phyloP scores from a whole-genome alignment of 2,888 invertebrate genomes.

The Capitulum mitella region DNA sequence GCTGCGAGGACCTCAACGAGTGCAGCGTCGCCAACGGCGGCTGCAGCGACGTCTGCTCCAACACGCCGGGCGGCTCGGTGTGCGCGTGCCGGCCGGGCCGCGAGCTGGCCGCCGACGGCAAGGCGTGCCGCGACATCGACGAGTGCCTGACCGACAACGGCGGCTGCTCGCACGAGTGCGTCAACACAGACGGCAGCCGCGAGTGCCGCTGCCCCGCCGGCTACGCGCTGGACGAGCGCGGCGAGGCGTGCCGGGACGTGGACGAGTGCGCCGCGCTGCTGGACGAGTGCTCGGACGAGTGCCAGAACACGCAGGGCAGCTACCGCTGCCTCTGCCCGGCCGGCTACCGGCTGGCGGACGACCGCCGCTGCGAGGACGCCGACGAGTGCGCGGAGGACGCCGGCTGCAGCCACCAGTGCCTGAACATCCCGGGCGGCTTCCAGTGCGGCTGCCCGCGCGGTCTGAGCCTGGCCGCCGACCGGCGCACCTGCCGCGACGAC shows the following conservation, averaged over 20 bases:
- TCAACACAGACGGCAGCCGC: slow-evolving; percentile 34
- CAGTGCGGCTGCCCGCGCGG: slow-evolving; percentile 42
- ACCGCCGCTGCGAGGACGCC: slow-evolving; percentile 33
- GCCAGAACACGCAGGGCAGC: slow-evolving; percentile 53
- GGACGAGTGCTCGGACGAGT: slow-evolving; percentile 59
- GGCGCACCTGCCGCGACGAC: slow-evolving; percentile 33
- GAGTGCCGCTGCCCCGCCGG: slow-evolving; percentile 33
- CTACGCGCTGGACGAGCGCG: slow-evolving; percentile 30
- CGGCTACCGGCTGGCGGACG: slow-evolving; percentile 33
- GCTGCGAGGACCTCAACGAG: slow-evolving; percentile 38
- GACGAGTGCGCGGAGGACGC: slow-evolving; percentile 42
- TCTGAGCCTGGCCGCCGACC: slow-evolving; percentile 31
- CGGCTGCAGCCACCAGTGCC: slow-evolving; percentile 44
- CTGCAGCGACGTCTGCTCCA: slow-evolving; percentile 34
- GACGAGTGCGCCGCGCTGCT: slow-evolving; percentile 52
- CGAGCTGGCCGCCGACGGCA: slow-evolving; percentile 8
- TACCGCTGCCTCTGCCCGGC: slow-evolving; percentile 33
- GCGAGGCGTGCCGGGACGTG: slow-evolving; percentile 48
- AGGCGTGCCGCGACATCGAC: slow-evolving; percentile 51
- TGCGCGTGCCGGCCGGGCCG: slow-evolving; percentile 33
- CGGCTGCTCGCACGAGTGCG: slow-evolving; percentile 38
- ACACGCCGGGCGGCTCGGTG: slow-evolving; percentile 31
- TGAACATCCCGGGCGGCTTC: slow-evolving; percentile 44
- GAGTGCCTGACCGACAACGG: slow-evolving; percentile 54
- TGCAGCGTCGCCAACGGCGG: slow-evolving; percentile 41